Base-by-base conservation (phyloP, 2,888 invertebrate genomes). In the Cordilura impudica region DNA sequence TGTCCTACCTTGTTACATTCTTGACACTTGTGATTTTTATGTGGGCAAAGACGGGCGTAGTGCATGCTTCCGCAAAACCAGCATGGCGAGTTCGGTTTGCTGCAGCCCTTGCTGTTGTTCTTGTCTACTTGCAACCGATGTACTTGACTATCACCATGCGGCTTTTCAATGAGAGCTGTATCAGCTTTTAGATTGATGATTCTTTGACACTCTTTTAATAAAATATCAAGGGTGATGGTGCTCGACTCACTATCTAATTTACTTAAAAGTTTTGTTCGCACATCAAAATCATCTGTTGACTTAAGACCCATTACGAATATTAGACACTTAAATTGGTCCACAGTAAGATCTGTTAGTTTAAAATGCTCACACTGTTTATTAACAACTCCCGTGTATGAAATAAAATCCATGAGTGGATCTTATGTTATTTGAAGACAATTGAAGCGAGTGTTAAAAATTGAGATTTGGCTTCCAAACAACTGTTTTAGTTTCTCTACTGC, bases 1-100 rank as follows among this genome's bases (percentile, higher is more conserved):
- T 81, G 78, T 4, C 81, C 80, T 6, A 72, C 19, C 4, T 31
- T 39, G 18, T 31, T 26, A 10, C 79, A 79, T 19, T 79, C 43
- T 14, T 70, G 39, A 56, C 79, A 83, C 63, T n/a, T n/a, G n/a
- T n/a, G n/a, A n/a, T n/a, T n/a, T n/a, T n/a, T n/a, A n/a, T n/a
- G n/a, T n/a, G n/a, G 12, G 54, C 71, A 82, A n/a, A 56, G 39
- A 26, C 75, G 74, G 7, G 65, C 53, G 16, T 56, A 82, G 35
- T 82, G 81, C 79, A 82, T 72, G 19, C 63, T 49, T 2, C 82
- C 81, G 65, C 81, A 81, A 29, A 60, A 73, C 81, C 83, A 81
- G 43, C 81, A 82, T 35, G 79, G 75, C 7, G 58, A 66, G 23
- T 76, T 83, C 5, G 81, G 82, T 26, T 49, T 47, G n/a, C 2